Evolutionary conservation across 2,113 vertebrate species (phyloP).

Genomic region (Perognathus longimembris): DNA sequence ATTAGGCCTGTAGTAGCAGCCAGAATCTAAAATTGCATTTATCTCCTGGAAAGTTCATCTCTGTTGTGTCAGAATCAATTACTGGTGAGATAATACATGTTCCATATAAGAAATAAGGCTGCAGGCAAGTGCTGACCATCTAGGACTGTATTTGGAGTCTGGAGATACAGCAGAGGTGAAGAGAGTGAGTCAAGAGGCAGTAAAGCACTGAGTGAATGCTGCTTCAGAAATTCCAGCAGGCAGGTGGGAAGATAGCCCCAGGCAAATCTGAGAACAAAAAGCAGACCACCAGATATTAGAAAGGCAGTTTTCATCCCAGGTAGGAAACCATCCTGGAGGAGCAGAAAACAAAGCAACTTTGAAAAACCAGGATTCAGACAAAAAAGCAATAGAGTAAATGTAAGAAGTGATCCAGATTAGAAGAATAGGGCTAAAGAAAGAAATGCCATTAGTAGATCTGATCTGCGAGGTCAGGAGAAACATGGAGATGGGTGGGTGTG

Average conservation of each 20-base stretch:
- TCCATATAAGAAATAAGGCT: not conserved
- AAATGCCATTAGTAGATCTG: not conserved
- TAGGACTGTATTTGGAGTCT: not conserved
- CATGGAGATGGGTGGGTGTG: not conserved
- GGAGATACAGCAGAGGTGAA: not conserved
- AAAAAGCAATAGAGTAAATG: not conserved
- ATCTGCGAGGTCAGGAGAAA: conserved; percentile 21
- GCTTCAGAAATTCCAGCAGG: not conserved
- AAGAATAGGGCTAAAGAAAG: not conserved
- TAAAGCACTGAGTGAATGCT: not conserved
- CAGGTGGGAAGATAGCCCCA: not conserved
- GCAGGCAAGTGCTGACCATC: not conserved
- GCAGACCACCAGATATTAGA: not conserved
- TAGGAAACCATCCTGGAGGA: not conserved
- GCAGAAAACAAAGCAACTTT: conserved; percentile 9
- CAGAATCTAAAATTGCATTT: not conserved
- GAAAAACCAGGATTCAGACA: not conserved
- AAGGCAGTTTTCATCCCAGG: not conserved
- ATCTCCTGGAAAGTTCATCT: not conserved
- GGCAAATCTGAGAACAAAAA: not conserved
- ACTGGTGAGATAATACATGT: not conserved
- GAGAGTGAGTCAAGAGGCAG: not conserved
- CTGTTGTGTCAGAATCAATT: not conserved
- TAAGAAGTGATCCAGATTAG: not conserved
- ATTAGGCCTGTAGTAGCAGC: not conserved